Evolutionary conservation across 2,888 invertebrate species (phyloP), one percentile per base, ranked within the genome.

Genomic region (Ypsolopha scabrella): DNA sequence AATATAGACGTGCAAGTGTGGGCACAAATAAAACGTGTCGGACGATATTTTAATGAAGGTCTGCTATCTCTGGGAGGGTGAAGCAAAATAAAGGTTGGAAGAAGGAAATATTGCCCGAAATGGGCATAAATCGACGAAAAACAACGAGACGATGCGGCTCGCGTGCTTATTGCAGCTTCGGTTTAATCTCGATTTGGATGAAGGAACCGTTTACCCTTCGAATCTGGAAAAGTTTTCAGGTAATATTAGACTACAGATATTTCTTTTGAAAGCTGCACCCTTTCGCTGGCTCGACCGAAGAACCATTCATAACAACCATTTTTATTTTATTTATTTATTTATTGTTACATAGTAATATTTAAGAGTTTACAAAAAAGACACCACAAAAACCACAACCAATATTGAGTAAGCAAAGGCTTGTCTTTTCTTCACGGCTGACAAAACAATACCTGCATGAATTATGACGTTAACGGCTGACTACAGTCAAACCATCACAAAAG

Each of bases 11-110:
- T 33, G 37, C 41, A 38, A 45, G 51, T 37, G 50, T 9, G 38
- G 14, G 45, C n/a, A 10, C 33, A 51, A 51, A 51, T 51, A 51
- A 51, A 51, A 51, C 51, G 51, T 51, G 51, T 51, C 51, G 51
- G 53, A 39, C 47, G 41, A 59, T 63, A 61, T 63, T 63, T 64
- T 63, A 63, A 64, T 61, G 59, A 64, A 62, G 55, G 60, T 57
- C 57, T 57, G 56, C 51, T 54, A 58, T 55, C 57, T 50, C 50
- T 41, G 51, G 51, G 56, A 52, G 54, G 56, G 56, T 52, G 51
- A 52, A 44, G 49, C 50, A 51, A 55, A 52, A 47, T 49, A 52
- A 57, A 48, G 53, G 41, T 53, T 48, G 46, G 38, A 39, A 41
- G 38, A 37, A 43, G 51, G 49, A 58, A 57, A 54, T 56, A 56